Percentiles rank a stretch among this genome's conserved stretches.
Conservation (phyloP, 2,113 vertebrate genomes). For the Mixornis gularis region DNA sequence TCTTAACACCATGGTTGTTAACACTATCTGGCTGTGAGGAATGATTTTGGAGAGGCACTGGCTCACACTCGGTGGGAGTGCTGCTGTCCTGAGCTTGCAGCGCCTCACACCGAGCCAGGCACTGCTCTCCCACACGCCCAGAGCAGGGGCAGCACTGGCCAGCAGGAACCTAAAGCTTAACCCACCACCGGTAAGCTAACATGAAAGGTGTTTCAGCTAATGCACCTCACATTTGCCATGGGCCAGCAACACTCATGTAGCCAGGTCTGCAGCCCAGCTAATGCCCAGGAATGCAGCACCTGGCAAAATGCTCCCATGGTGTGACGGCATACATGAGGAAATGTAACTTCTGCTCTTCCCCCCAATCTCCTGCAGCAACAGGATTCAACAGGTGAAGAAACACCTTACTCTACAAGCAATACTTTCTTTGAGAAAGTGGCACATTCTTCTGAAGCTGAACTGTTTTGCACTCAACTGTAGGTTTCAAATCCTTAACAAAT, state of each 20-base stretch:
- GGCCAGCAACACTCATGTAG: accelerated
- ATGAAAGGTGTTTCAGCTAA: accelerated
- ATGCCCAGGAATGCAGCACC: neutral
- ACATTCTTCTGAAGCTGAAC: neutral
- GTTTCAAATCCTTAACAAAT: neutral
- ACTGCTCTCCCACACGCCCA: neutral
- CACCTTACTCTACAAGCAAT: neutral
- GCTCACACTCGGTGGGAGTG: accelerated
- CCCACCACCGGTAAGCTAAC: neutral
- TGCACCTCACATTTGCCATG: accelerated
- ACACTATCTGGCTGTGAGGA: neutral
- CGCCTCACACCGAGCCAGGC: neutral
- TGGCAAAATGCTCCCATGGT: neutral
- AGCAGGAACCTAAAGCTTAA: neutral
- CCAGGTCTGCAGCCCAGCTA: neutral
- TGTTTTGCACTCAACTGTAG: accelerated
- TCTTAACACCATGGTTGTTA: neutral
- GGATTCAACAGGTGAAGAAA: neutral
- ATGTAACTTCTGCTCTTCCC: neutral
- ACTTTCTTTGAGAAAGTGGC: neutral
- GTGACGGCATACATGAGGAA: neutral
- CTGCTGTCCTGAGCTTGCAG: accelerated
- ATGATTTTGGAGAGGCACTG: neutral
- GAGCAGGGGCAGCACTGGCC: neutral
- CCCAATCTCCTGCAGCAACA: neutral